Base-by-base conservation (phyloP, 2,113 vertebrate genomes). In the Erpornis zantholeuca region DNA sequence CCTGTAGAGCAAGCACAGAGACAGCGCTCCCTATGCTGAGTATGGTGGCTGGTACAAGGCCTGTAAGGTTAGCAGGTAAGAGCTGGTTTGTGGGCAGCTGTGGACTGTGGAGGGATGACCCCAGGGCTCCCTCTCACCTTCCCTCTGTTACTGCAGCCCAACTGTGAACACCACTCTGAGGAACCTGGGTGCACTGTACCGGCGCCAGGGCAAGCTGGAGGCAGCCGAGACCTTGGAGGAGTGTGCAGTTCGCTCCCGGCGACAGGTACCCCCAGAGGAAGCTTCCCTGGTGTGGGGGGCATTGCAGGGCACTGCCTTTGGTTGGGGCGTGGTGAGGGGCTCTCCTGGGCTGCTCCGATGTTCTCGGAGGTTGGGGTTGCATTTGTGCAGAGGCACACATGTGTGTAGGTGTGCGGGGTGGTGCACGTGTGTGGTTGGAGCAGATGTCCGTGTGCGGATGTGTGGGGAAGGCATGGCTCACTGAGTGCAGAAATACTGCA, bases 11-110 rank as follows among this genome's bases (percentile, higher is more conserved):
- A 99, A 98, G 84, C 98, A 99, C 94, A 98, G 98, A 97, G 99
- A 99, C 59, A 97, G 98, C 27, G 97, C 98, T 44, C 99, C 99
- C 5, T 99, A 99, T 1, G 98, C 98, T 5, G 99, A 99, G 94
- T 99, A 99, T 1, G 99, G 99, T 6, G 99, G 99, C 96, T 99
- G 99, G 99, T 99, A 99, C 98, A 99, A 99, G 95, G 99, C 99
- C 93, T 99, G 99, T 97, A 99, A 99, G 97, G 99, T 99, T 86
- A 99, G 98, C 98, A 99, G 99, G 99, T 99, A 96, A 98, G 98
- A 57, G 23, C 14, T 56, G 54, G 4, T 27, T 40, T 4, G 1
- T 27, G 53, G 50, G 80, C 49, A 66, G 84, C 35, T 68, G 50
- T 52, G 28, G n/a, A 28, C 20, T 50, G 20, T 4, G 6, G 22